Evolutionary conservation across 2,113 vertebrate genomes (phyloP).

Genomic region (Raja brachyura): DNA sequence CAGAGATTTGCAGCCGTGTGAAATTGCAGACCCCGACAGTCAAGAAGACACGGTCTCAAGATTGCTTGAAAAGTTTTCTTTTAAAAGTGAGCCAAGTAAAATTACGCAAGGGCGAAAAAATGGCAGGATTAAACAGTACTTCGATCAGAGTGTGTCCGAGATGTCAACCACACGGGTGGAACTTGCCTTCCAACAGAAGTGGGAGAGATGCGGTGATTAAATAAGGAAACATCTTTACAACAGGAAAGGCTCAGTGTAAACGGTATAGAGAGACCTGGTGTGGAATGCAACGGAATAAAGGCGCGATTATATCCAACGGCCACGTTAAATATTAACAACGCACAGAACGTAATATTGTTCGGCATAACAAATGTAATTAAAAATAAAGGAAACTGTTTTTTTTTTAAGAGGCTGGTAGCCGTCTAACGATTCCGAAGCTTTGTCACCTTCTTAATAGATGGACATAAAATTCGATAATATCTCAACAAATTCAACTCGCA

Average conservation of each 20-base stretch:
- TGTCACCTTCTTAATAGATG: background rate
- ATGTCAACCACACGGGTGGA: background rate
- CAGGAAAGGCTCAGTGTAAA: background rate
- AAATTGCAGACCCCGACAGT: background rate
- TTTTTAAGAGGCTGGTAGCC: background rate
- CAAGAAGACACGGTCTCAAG: background rate
- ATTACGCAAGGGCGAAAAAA: background rate
- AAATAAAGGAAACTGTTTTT: background rate
- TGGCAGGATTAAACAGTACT: background rate
- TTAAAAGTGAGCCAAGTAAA: background rate
- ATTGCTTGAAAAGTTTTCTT: background rate
- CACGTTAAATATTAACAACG: background rate
- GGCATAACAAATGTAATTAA: background rate
- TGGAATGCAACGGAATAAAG: background rate
- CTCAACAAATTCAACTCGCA: background rate
- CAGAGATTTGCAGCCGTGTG: background rate
- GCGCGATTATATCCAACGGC: background rate
- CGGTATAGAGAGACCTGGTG: background rate
- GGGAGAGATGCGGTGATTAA: background rate
- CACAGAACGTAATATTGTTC: background rate
- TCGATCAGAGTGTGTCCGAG: background rate
- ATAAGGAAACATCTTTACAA: background rate
- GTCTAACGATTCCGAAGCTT: background rate
- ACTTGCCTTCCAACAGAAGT: background rate
- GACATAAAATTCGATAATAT: background rate